Evolutionary conservation across 2,113 vertebrate genomes (phyloP), one percentile per base, ranked within the genome.

Genomic region (Tragelaphus buxtoni): DNA sequence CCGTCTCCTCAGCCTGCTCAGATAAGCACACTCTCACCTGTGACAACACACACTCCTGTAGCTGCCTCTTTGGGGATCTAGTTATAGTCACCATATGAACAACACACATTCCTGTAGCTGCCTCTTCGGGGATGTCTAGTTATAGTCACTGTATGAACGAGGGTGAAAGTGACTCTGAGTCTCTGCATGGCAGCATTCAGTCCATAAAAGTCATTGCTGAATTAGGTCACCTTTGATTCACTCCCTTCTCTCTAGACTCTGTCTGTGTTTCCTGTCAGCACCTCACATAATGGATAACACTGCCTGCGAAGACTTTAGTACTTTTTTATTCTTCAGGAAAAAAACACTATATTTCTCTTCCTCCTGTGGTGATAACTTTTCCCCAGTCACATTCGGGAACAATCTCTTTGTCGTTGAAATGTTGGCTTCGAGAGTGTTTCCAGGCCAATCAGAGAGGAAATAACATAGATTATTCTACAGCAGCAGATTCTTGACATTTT

Each of bases 401-500:
- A 97, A 88, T 93, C 83, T 87, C 93, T 91, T 84, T 90, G 96
- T 98, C 96, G 92, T 24, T 93, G 95, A 96, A 97, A 96, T 93
- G 79, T 89, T 94, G 58, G 91, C 65, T 88, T 85, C 49, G 88
- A 96, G 96, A 96, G 55, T 47, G 42, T 35, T 74, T 91, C 63
- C 53, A 94, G 84, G 91, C 58, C 92, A 89, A 51, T 5, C 85
- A 63, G 45, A 88, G 47, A 86, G 51, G 72, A 95, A 96, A 96
- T 77, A 92, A 88, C 58, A 61, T 90, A 74, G 80, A 95, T 98
- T 90, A 91, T 91, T 96, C 58, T 94, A 72, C 96, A 93, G 86
- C 39, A 65, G 55, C 80, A 83, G 81, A 91, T 96, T 96, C 87
- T 65, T 97, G 89, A 93, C 89, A 91, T 94, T 95, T 94, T 95